Conservation (phyloP, 2,888 invertebrate genomes). For the Epiblema foenella region DNA sequence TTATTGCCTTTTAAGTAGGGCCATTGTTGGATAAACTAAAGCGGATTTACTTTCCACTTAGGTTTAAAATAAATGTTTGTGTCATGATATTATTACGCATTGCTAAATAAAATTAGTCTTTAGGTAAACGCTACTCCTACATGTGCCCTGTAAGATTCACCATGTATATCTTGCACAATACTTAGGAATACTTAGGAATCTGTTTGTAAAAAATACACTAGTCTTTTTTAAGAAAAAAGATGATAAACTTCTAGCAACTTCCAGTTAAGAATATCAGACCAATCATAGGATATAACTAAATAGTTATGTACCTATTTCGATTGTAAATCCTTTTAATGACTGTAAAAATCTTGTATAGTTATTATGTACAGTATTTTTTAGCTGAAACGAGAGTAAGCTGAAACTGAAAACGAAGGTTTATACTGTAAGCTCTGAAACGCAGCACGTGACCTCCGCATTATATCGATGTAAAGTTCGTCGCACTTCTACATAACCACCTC, state of each 20-base stretch:
- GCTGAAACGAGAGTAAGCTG: slow-evolving; percentile 41
- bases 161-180: too few species aligned
- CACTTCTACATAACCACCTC: slow-evolving; percentile 47
- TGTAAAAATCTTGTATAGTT: background rate
- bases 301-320: background rate
- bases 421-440: slow-evolving; percentile 51
- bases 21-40: slow-evolving; percentile 12
- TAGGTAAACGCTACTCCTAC: too few species aligned
- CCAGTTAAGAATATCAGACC: too few species aligned
- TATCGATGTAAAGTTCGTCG: slow-evolving; percentile 64
- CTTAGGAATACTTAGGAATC: too few species aligned
- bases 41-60: background rate
- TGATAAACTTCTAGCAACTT: too few species aligned
- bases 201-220: background rate
- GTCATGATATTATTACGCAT: background rate
- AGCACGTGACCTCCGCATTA: slow-evolving; percentile 56
- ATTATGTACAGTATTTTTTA: background rate
- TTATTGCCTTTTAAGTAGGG: slow-evolving; percentile 26
- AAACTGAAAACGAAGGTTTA: slow-evolving; percentile 34
- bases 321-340: too few species aligned
- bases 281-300: too few species aligned
- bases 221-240: background rate
- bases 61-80: background rate
- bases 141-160: background rate
- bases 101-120: too few species aligned